Conservation (phyloP, 2,888 invertebrate genomes). For the Macrophya alboannulata region DNA sequence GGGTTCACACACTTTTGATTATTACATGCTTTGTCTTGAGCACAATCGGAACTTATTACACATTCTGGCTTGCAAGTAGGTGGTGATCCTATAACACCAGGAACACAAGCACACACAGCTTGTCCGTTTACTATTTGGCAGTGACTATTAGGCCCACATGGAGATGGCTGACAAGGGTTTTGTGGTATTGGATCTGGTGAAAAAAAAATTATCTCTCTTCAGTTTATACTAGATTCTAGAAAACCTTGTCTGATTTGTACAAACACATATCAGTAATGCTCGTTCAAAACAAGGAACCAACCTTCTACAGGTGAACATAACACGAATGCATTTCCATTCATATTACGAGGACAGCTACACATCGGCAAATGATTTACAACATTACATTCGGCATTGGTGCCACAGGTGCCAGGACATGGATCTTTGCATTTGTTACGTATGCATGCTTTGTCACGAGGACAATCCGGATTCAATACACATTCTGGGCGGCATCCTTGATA, state of each 20-base stretch:
- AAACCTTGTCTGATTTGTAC: constrained; percentile 1
- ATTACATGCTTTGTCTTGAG: constrained; percentile 88
- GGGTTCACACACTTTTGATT: constrained; percentile 91
- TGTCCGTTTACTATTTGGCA: constrained; percentile 84
- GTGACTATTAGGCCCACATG: constrained; percentile 90
- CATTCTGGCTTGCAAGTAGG: constrained; percentile 91
- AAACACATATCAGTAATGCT: constrained; percentile 4
- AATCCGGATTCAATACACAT: constrained; percentile 79
- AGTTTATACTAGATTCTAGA: constrained; percentile 49
- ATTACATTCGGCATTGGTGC: constrained; percentile 87
- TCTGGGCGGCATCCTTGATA: constrained; percentile 79
- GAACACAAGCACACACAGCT: constrained; percentile 89
- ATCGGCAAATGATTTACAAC: constrained; percentile 85
- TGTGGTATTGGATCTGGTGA: constrained; percentile 69
- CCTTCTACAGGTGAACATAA: constrained; percentile 83
- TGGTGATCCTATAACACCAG: constrained; percentile 89
- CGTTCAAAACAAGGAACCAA: constrained; percentile 73
- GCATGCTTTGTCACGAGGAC: constrained; percentile 79
- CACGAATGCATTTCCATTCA: constrained; percentile 88
- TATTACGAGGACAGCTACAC: constrained; percentile 85
- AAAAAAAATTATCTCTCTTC: constrained; percentile 62
- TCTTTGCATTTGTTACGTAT: constrained; percentile 79
- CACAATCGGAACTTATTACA: constrained; percentile 90
- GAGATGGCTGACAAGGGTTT: constrained; percentile 83
- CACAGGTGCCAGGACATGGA: constrained; percentile 90